Percentiles rank a stretch among this genome's conserved stretches.
phyloP scores from a whole-genome alignment of 2,797 vertebrate species.

The Sebastes reedi region DNA sequence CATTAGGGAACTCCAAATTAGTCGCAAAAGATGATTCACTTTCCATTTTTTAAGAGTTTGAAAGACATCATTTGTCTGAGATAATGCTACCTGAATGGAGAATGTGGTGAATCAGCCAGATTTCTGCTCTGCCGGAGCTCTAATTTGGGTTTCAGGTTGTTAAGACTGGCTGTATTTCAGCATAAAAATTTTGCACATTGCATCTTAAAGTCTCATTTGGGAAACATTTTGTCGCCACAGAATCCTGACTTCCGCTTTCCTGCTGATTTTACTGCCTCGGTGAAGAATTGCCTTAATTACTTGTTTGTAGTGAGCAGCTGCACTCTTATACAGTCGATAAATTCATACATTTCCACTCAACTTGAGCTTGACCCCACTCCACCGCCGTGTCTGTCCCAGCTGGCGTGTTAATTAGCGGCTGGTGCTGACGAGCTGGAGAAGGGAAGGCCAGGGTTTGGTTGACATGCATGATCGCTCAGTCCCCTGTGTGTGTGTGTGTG shows the following conservation, averaged over 20 bases:
- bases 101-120: not conserved
- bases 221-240: not conserved
- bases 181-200: not conserved
- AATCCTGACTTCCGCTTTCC: not conserved
- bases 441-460: not conserved
- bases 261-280: not conserved
- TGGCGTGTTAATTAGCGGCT: conserved; percentile 45
- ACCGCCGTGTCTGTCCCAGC: conserved; percentile 30
- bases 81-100: not conserved
- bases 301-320: conserved; percentile 46
- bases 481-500: not conserved
- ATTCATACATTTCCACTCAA: conserved; percentile 24
- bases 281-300: not conserved
- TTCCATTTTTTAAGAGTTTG: not conserved
- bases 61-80: not conserved
- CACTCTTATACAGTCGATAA: conserved; percentile 6
- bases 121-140: not conserved
- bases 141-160: not conserved
- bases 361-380: conserved; percentile 20
- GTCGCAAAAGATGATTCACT: not conserved
- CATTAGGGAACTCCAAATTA: not conserved
- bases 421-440: conserved; percentile 36
- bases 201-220: not conserved
- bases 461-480: not conserved
- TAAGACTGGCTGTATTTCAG: not conserved